Percentiles rank a stretch among this genome's conserved stretches.
phyloP scores from a whole-genome alignment of 2,797 vertebrate genomes.

The Pantherophis vulpinus region DNA sequence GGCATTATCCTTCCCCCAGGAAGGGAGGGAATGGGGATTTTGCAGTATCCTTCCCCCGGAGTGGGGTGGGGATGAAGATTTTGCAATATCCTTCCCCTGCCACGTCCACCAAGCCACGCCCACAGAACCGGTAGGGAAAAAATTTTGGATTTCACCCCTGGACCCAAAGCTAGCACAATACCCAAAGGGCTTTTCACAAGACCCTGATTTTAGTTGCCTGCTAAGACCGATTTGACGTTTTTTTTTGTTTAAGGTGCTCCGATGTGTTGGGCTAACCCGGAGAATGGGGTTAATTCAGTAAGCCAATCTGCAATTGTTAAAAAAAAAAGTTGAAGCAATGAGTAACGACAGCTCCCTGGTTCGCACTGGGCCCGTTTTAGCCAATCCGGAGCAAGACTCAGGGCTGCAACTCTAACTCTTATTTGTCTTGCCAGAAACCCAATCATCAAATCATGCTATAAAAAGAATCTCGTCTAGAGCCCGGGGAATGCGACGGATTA shows the following conservation, averaged over 20 bases:
- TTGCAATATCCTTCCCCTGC: too few relatives aligned
- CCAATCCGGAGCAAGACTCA: background rate
- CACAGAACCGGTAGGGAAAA: too few relatives aligned
- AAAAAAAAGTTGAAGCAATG: background rate
- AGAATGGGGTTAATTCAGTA: background rate
- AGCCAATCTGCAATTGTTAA: background rate
- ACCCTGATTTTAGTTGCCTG: background rate
- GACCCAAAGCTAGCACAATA: background rate
- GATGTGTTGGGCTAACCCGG: background rate
- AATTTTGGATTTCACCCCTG: too few relatives aligned
- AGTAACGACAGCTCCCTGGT: background rate
- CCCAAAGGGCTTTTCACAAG: background rate
- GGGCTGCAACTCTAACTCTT: background rate
- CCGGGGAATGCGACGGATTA: background rate
- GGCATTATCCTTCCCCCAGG: too few relatives aligned
- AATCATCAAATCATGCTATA: background rate
- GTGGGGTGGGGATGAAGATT: too few relatives aligned
- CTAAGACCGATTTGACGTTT: background rate
- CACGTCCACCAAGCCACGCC: too few relatives aligned
- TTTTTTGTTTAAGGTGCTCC: background rate
- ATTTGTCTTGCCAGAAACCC: background rate
- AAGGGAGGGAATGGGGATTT: too few relatives aligned
- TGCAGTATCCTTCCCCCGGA: too few relatives aligned
- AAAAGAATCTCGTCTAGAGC: background rate
- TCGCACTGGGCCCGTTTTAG: background rate